Evolutionary conservation across 2,888 invertebrate species (phyloP), one percentile per base, ranked within the genome.

Genomic region (Ellobium chinense): DNA sequence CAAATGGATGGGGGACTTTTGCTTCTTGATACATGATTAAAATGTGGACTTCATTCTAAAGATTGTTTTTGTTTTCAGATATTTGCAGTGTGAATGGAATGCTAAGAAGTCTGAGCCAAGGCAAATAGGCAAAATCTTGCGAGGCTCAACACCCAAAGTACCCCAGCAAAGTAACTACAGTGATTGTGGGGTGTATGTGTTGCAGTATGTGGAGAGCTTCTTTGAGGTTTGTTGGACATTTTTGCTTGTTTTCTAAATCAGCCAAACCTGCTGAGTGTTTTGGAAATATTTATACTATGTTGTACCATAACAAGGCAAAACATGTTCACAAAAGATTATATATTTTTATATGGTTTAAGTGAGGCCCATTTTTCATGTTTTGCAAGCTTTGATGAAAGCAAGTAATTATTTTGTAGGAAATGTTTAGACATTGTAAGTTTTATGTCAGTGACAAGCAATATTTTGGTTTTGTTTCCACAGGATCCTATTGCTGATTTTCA

Each of bases 141-240:
- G 82, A 21, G 82, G 83, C 2, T 73, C 81, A 14, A 65, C 79
- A 24, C 83, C 83, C 27, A 81, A 79, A 46, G 83, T 83, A 39
- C 99, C 99, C n/a, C 98, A 99, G 92, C 99, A 99, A 94, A 97
- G 96, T 86, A 99, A 99, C 94, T 98, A 96, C 91, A 97, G 97
- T 60, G 99, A 99, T 93, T 99, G 99, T 93, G 99, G 99, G 0
- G 94, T 99, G 21, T 99, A 97, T 93, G 94, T 99, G 81, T 94
- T 99, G 77, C 98, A 99, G 92, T 99, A 98, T 94, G 98, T 97
- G 5, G 99, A 99, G 94, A 96, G 96, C 82, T 99, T 99, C 94
- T 98, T 98, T 93, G 95, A 96, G 94, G 97, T 96, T 80, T 39
- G 83, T 66, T n/a, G n/a, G n/a, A n/a, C n/a, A n/a, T n/a, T n/a